Conservation (phyloP, 2,888 invertebrate species). For the Heliconius charithonia region DNA sequence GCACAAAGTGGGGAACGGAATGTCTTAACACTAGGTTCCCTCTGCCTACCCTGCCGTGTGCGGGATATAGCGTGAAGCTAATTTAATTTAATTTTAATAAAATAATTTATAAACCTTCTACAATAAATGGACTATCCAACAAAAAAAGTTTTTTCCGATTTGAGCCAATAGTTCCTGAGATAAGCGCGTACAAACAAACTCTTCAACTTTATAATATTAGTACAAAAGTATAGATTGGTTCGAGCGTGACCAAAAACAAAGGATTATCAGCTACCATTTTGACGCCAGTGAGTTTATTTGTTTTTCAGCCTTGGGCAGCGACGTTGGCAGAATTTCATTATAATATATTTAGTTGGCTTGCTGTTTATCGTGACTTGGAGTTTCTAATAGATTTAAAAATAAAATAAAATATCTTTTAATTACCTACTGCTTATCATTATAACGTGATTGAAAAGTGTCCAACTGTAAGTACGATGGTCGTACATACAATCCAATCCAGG, state of each 20-base stretch:
- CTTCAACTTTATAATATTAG: neutral
- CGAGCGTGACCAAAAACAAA: conserved; percentile 31
- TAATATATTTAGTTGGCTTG: conserved; percentile 36
- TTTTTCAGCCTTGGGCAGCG: conserved; percentile 43
- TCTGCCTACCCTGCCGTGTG: no score
- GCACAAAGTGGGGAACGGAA: no score
- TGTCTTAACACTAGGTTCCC: no score
- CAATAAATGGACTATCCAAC: neutral
- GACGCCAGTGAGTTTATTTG: conserved; percentile 42
- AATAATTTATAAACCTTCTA: no score
- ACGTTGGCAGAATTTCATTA: conserved; percentile 39
- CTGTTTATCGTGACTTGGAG: neutral
- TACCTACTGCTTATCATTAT: no score
- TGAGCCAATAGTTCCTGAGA: neutral
- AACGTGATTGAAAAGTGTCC: no score
- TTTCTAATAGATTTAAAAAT: neutral
- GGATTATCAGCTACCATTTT: conserved; percentile 20
- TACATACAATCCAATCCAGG: no score
- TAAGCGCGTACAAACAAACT: neutral
- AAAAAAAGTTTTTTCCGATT: neutral
- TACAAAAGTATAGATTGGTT: neutral
- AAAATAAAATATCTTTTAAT: no score
- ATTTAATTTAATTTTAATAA: no score
- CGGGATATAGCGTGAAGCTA: no score
- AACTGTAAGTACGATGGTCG: no score